Conservation (phyloP, 1,140 invertebrate species). For the Papilio glaucus region DNA sequence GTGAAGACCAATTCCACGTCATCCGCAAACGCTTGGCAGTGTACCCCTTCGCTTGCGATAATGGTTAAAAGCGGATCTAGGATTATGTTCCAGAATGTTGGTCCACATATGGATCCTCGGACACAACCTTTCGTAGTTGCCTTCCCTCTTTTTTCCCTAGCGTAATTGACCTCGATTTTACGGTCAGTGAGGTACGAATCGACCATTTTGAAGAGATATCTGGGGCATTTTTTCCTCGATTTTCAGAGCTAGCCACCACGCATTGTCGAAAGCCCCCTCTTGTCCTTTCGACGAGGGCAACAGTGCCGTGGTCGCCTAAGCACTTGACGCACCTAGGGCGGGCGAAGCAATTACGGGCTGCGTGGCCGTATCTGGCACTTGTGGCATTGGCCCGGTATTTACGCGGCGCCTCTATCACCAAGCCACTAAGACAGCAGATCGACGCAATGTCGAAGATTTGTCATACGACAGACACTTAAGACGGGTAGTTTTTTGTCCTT, state of each 20-base stretch:
- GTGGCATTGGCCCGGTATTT: no score
- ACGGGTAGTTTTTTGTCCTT: no score
- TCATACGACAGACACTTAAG: no score
- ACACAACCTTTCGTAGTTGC: conserved; percentile 45
- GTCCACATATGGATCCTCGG: conserved; percentile 22
- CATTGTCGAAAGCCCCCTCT: conserved; percentile 36
- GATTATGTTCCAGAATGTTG: neutral
- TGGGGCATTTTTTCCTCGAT: conserved; percentile 37
- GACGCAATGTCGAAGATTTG: no score
- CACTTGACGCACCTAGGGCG: no score
- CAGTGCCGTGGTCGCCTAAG: no score
- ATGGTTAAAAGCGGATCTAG: neutral
- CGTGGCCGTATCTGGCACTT: no score
- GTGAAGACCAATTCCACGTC: neutral
- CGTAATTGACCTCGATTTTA: conserved; percentile 36
- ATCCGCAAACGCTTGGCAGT: neutral
- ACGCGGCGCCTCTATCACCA: no score
- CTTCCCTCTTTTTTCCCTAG: conserved; percentile 26
- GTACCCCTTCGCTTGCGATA: neutral
- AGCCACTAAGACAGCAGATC: no score
- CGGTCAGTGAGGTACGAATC: conserved; percentile 38
- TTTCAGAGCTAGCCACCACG: conserved; percentile 42
- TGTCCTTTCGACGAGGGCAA: no score
- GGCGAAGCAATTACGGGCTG: no score
- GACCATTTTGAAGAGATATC: conserved; percentile 31